Percentiles rank a stretch among this genome's conserved stretches.
phyloP scores from a whole-genome alignment of 2,113 vertebrate species.

The Zootoca vivipara region DNA sequence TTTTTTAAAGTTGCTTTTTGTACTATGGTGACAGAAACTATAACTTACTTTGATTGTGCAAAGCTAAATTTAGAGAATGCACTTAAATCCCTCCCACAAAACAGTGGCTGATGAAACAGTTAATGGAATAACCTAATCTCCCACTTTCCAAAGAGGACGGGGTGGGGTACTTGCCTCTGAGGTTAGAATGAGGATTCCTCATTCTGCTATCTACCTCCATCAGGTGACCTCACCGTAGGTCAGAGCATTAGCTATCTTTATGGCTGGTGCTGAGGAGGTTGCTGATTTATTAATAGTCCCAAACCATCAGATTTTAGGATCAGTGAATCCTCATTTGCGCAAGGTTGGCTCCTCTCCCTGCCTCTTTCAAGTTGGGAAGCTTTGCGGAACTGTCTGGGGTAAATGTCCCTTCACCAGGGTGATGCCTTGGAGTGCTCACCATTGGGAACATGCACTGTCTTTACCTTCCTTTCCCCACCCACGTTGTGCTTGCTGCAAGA shows the following conservation, averaged over 20 bases:
- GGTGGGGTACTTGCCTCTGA: neutral
- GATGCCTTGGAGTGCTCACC: neutral
- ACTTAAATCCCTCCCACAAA: no score
- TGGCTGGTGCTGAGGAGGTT: neutral
- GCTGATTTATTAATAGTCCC: neutral
- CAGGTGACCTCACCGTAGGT: neutral
- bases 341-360: neutral
- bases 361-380: neutral
- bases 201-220: neutral
- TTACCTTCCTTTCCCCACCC: neutral
- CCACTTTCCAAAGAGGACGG: neutral
- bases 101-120: no score
- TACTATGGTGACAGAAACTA: no score
- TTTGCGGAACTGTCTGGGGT: neutral
- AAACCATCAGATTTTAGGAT: neutral
- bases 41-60: no score
- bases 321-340: neutral
- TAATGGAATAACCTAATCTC: neutral
- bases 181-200: neutral
- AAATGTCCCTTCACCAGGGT: neutral
- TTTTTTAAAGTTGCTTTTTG: no score
- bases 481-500: neutral
- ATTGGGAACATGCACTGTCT: neutral
- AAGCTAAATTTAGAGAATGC: no score
- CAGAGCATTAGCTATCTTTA: neutral